A percentile compares a stretch with the other conserved stretches of the same genome.
phyloP scores from a whole-genome alignment of 2,113 vertebrate genomes.

The Hiodon tergisus region DNA sequence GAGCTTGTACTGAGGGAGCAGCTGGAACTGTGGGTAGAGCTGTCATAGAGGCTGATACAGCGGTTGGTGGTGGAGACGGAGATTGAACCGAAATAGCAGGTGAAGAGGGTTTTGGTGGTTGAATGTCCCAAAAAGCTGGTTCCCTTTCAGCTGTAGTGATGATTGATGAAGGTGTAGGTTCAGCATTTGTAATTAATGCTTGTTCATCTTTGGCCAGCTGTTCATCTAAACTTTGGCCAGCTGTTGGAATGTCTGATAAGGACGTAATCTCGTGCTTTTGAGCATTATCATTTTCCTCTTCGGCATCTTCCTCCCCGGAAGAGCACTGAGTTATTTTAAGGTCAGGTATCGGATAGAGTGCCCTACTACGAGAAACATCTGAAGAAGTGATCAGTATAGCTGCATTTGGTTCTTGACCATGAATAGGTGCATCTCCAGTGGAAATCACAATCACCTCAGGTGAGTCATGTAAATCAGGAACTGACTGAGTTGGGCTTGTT shows the following conservation, averaged over 20 bases:
- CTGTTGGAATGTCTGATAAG: constrained; percentile 61
- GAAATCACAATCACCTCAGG: constrained; percentile 38
- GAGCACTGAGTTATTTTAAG: constrained; percentile 96
- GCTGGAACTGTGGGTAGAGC: constrained; percentile 30
- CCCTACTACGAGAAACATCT: constrained; percentile 59
- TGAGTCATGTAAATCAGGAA: constrained; percentile 40
- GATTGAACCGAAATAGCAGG: constrained; percentile 27
- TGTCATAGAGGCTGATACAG: background rate
- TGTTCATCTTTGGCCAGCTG: constrained; percentile 46
- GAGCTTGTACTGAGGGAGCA: constrained; percentile 54
- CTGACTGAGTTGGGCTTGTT: constrained; percentile 73
- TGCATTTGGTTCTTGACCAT: constrained; percentile 22
- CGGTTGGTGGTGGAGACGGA: background rate
- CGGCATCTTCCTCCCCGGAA: constrained; percentile 82
- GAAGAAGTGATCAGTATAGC: constrained; percentile 32
- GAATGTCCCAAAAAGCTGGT: constrained; percentile 23
- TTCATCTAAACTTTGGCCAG: constrained; percentile 48
- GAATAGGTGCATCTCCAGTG: constrained; percentile 21
- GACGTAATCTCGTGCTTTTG: constrained; percentile 64
- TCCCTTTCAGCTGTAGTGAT: background rate
- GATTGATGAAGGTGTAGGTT: constrained; percentile 24
- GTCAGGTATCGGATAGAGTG: constrained; percentile 86
- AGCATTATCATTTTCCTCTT: constrained; percentile 69
- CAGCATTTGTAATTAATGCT: constrained; percentile 15
- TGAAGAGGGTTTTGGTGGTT: constrained; percentile 28